Conservation (phyloP, 2,888 invertebrate genomes). For the Cheiracanthium punctorium region DNA sequence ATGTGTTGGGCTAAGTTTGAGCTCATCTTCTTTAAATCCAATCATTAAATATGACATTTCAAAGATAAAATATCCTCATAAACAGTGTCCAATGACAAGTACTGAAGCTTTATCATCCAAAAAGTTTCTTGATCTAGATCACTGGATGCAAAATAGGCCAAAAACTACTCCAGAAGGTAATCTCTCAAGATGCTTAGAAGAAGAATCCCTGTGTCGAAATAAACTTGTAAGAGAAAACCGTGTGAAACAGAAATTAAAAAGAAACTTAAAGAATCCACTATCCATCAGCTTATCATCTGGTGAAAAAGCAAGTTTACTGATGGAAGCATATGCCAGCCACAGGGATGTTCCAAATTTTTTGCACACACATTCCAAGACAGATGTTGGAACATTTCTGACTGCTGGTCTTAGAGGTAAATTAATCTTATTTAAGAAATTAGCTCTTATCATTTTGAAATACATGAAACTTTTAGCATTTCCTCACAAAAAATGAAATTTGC, state of each 20-base stretch:
- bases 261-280: constrained; percentile 33
- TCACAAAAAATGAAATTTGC: too few species aligned
- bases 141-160: constrained; percentile 61
- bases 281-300: constrained; percentile 29
- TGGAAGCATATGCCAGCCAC: constrained; percentile 28
- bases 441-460: not conserved
- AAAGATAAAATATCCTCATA: constrained; percentile 26
- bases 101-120: constrained; percentile 39
- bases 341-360: constrained; percentile 14
- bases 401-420: constrained; percentile 33
- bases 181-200: not conserved
- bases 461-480: too few species aligned
- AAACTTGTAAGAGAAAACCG: constrained; percentile 7
- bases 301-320: constrained; percentile 28
- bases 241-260: constrained; percentile 4
- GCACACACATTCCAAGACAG: not conserved
- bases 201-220: not conserved
- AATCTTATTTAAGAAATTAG: not conserved
- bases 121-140: constrained; percentile 53
- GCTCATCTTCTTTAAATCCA: constrained; percentile 14
- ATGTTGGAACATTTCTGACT: constrained; percentile 10
- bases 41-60: constrained; percentile 45
- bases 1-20: not conserved
- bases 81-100: constrained; percentile 36
- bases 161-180: constrained; percentile 52